Percentiles rank a stretch among this genome's conserved stretches.
Conservation (phyloP, 1,140 invertebrate species). For the Metopolophium dirhodum region DNA sequence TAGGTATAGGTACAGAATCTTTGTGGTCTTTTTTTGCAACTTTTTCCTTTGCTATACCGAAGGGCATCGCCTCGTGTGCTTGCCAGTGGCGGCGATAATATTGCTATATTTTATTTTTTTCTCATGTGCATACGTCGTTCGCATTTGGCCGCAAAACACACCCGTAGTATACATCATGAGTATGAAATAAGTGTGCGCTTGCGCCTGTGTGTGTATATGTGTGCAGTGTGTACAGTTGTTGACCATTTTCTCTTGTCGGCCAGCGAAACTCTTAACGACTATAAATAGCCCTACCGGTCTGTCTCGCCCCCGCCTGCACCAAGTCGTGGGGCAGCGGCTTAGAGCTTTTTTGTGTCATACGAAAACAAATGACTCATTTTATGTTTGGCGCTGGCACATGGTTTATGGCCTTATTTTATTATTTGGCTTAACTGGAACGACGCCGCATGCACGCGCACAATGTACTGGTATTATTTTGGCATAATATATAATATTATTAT, state of each 20-base stretch:
- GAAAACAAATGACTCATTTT: constrained; percentile 57
- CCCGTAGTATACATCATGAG: background rate
- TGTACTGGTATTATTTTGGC: background rate
- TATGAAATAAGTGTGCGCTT: constrained; percentile 14
- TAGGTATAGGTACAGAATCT: background rate
- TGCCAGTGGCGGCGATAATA: background rate
- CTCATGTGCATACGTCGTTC: background rate
- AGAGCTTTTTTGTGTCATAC: constrained; percentile 54
- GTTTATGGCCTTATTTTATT: constrained; percentile 55
- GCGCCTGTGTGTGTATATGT: background rate
- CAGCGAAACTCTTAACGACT: constrained; percentile 42
- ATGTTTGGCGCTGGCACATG: constrained; percentile 54
- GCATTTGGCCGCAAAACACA: constrained; percentile 36
- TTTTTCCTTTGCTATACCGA: background rate
- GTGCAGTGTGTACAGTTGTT: constrained; percentile 31
- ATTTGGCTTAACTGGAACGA: constrained; percentile 54
- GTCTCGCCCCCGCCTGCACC: constrained; percentile 26
- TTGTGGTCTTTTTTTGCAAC: background rate
- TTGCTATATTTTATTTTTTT: background rate
- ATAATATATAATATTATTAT: constrained; percentile 1
- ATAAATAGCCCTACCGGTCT: constrained; percentile 38
- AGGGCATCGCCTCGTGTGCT: background rate
- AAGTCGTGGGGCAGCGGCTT: background rate
- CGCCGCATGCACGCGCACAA: background rate
- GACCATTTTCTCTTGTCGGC: constrained; percentile 42